Evolutionary conservation across 2,797 vertebrate species (phyloP), one percentile per base, ranked within the genome.

Genomic region (Leuciscus waleckii): DNA sequence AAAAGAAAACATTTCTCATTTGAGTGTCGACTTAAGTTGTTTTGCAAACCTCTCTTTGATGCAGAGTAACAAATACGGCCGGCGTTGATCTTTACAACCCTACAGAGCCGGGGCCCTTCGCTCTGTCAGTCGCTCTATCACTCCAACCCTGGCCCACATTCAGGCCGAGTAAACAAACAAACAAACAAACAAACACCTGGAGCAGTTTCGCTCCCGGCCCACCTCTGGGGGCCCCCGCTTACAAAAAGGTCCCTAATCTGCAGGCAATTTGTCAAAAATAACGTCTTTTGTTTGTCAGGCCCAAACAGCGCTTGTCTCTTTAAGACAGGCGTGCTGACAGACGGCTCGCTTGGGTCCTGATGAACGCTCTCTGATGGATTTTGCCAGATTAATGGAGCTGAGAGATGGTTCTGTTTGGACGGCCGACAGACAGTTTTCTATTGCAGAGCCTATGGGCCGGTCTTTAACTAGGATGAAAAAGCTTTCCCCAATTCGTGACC

Each of bases 181-280:
- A 85, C 39, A 68, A 67, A 86, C 69, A 83, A 83, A 74, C 56
- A 73, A 79, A 71, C 77, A 79, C 86, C 75, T 79, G 76, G 51
- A 71, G 67, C 67, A 46, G 51, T 26, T 71, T 73, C 19, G 16
- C 68, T 67, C 32, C 68, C 10, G 63, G 43, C 11, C 7, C 63
- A 39, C 69, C 79, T 81, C 79, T 19, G 39, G 75, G 61, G 81
- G 81, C 37, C 58, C 26, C 49, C 8, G 49, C 81, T 80, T 73
- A 80, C 58, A 83, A 83, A 83, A 63, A 43, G 61, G 69, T 67
- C 81, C 35, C 81, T 79, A 79, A 83, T 65, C 81, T 79, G 76
- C 32, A 46, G 68, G 79, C 83, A 41, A 85, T 87, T 82, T 85
- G 79, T 87, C 86, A 82, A 77, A 77, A 81, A 87, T 87, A 84